Evolutionary conservation across 2,888 invertebrate species (phyloP).

Genomic region (Sinodicranocentrus sp.): DNA sequence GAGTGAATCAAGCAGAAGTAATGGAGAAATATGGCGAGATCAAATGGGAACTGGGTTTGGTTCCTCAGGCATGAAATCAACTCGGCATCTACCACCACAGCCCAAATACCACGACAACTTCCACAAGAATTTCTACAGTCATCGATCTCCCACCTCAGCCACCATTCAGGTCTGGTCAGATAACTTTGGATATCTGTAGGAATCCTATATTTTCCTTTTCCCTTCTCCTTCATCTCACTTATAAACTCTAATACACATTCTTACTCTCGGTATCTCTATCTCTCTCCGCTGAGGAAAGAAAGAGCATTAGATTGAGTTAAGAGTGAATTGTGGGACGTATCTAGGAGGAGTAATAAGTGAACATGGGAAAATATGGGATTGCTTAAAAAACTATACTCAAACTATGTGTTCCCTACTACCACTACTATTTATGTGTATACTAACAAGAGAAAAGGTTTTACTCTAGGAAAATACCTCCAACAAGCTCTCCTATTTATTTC

Average conservation of each 20-base stretch:
- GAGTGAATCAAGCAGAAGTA: slow-evolving; percentile 71
- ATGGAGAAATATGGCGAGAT: slow-evolving; percentile 74
- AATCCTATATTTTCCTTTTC: slow-evolving; percentile 26
- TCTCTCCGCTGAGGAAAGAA: neutral
- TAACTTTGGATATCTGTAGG: slow-evolving; percentile 14
- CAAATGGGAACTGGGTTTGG: slow-evolving; percentile 78
- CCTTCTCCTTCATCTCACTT: neutral
- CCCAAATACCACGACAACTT: slow-evolving; percentile 73
- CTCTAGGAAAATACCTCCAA: no score
- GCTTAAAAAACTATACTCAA: no score
- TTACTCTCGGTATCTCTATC: neutral
- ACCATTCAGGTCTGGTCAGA: slow-evolving; percentile 80
- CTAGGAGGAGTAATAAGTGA: neutral
- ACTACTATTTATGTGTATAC: slow-evolving; percentile 4
- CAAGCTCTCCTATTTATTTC: slow-evolving; percentile 2
- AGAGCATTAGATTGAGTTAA: slow-evolving; percentile 17
- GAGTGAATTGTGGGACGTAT: slow-evolving; percentile 3
- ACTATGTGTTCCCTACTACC: no score
- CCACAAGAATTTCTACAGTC: slow-evolving; percentile 81
- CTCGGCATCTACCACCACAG: slow-evolving; percentile 84
- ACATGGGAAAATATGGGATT: slow-evolving; percentile 4
- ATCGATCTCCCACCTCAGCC: slow-evolving; percentile 82
- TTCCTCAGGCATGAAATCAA: slow-evolving; percentile 87
- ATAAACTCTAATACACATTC: no score
- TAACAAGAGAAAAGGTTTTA: slow-evolving; percentile 2